Conservation (phyloP, 2,113 vertebrate genomes). For the Onychorhynchus coronatus region DNA sequence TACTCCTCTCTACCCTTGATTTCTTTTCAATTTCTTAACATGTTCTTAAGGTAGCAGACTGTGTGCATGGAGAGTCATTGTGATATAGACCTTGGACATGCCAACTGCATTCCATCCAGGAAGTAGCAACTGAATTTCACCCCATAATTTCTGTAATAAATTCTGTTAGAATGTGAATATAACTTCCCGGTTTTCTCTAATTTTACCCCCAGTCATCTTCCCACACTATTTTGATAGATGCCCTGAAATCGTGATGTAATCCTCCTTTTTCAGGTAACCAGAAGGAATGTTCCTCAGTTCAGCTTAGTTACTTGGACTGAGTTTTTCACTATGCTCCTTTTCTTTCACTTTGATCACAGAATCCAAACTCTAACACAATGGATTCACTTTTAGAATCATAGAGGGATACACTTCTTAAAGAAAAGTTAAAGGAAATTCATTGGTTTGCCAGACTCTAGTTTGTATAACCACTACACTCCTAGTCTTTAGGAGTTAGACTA, state of each 20-base stretch:
- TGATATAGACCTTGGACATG: neutral
- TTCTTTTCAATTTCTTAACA: neutral
- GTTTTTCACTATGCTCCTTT: neutral
- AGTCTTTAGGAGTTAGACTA: neutral
- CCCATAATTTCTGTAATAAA: neutral
- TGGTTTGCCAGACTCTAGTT: neutral
- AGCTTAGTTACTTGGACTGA: neutral
- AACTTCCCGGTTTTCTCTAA: neutral
- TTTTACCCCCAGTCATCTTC: neutral
- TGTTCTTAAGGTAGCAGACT: neutral
- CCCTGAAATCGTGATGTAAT: neutral
- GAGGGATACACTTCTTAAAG: neutral
- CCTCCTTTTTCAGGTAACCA: neutral
- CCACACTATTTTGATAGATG: neutral
- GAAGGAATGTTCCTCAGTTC: neutral
- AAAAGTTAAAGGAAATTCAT: neutral
- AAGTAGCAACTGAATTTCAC: neutral
- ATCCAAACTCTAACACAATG: neutral
- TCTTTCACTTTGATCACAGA: neutral
- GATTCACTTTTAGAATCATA: neutral
- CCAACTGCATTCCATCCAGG: neutral
- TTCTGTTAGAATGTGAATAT: neutral
- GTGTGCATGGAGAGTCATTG: neutral
- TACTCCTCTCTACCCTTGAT: neutral
- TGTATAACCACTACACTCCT: neutral